Base-by-base conservation (phyloP, 2,113 vertebrate species). In the Thamnophis sirtalis region DNA sequence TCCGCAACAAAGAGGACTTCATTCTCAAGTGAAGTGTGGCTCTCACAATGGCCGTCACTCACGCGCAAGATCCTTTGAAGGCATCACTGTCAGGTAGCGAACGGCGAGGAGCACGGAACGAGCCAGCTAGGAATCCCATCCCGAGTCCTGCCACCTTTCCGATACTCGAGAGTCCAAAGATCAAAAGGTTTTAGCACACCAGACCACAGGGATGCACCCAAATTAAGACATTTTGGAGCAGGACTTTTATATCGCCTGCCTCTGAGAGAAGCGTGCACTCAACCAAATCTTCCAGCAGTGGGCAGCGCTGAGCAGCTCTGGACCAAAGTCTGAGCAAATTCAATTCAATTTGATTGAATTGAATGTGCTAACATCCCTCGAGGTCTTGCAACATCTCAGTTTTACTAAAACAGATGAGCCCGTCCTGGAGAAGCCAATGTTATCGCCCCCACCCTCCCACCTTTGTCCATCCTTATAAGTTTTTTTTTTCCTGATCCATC, bases 401-500 rank as follows among this genome's bases (percentile, higher is more conserved):
- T 73, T 17, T 73, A 15, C 2, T 17, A 5, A 17, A 33, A 73
- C 0, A 5, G 28, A 68, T 5, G 4, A 15, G 10, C 4, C 5
- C 63, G 4, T 68, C 10, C 28, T 68, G 26, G n/a, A 33, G 68
- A 73, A 73, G n/a, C 17, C 68, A 17, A 3, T 5, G 11, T 73
- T 17, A 5, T 17, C 63, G n/a, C 3, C 33, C 28, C 51, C 0
- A 33, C 43, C 38, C 6, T 2, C n/a, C n/a, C 68, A 7, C 15
- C 2, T 38, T 19, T 38, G 6, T 3, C 33, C 33, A n/a, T 5
- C 28, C 24, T n/a, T 13, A 17, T 33, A 8, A 4, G 0, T 60
- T 5, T 55, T 19, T 28, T 56, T 63, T 43, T 5, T 13, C 49
- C 86, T 54, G 92, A 93, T 94, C 95, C 96, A 96, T 96, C 96